Evolutionary conservation across 2,113 vertebrate species (phyloP), one percentile per base, ranked within the genome.

Genomic region (Hemichromis elongatus): DNA sequence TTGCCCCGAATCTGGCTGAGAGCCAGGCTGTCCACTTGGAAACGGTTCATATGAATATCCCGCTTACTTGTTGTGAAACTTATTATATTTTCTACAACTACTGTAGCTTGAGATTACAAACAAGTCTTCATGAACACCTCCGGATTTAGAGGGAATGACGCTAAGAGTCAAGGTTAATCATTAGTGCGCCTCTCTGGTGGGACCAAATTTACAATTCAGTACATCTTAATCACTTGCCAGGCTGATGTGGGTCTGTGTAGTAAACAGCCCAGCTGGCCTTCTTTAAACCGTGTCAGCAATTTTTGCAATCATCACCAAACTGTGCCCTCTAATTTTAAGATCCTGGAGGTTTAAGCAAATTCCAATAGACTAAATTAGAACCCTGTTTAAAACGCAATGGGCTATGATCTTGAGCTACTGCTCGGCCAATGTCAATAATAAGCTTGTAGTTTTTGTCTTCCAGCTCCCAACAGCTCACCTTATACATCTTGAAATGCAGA

Each of bases 91-190:
- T 79, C 24, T 81, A 53, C n/a, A 70, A 21, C 54, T 57, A 28
- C 33, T 70, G 80, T 88, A 88, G 82, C 77, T 7, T 13, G 59
- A 92, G 82, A 90, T 87, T 79, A 33, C 75, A 68, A 90, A 88
- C 88, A 90, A 82, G 90, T 93, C 92, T 91, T 93, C 80, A 84
- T 86, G 88, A 83, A 91, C 84, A 90, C 59, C 42, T 18, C 16
- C 42, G 79, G 84, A 73, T 87, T 91, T 84, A 88, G 82, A 59
- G 63, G 35, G 78, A 80, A 61, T 3, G 80, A 77, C 28, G 89
- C 53, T 8, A 42, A 80, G 81, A 90, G 79, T 91, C 91, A 95
- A 94, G 90, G 92, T 94, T 94, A 94, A 93, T 92, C 82, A 90
- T 87, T 42, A 73, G 42, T 68, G 66, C 4, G 79, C 85, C 57